Base-by-base conservation (phyloP, 2,888 invertebrate species). In the Dexiosoma caninum region DNA sequence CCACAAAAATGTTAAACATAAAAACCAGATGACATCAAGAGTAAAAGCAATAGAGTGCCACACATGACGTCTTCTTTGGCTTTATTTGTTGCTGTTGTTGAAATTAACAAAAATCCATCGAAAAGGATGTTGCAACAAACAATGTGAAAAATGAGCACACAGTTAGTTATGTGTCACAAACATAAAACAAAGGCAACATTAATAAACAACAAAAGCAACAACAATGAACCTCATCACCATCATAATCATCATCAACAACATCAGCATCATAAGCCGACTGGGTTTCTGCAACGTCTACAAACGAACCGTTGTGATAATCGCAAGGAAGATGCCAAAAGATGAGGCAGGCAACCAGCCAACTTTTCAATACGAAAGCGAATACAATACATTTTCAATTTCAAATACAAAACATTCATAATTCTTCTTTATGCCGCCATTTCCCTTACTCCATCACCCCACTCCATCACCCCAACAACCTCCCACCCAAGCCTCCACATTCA, bases 381-480 rank as follows among this genome's bases (percentile, higher is more conserved):
- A 78, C 70, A 84, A 87, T 86, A 86, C 87, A 87, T 86, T 85
- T 84, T 86, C 85, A 85, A 78, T 71, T 77, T 71, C 55, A 55
- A 70, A 77, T 27, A 77, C 57, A 70, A 75, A 70, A 77, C 77
- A 78, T 64, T 78, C 70, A 78, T 78, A 78, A 74, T 74, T 74
- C 57, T 46, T 53, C 23, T 64, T 64, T 37, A 70, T 44, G 10
- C n/a, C 55, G 55, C 55, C 37, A 49, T 37, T 51, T 53, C 53
- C 66, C 53, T 23, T 37, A 16, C 2, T 57, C 57, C 27, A 27
- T 27, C 27, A 27, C 6, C 27, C 27, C 27, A 27, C n/a, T n/a
- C n/a, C n/a, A 72, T 35, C 76, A n/a, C 35, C 21, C 55, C 74
- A 30, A 21, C 32, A 40, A 32, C 23, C 12, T 37, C 16, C 30